Base-by-base conservation (phyloP, 1,140 invertebrate genomes). In the Wiebesia pumilae region DNA sequence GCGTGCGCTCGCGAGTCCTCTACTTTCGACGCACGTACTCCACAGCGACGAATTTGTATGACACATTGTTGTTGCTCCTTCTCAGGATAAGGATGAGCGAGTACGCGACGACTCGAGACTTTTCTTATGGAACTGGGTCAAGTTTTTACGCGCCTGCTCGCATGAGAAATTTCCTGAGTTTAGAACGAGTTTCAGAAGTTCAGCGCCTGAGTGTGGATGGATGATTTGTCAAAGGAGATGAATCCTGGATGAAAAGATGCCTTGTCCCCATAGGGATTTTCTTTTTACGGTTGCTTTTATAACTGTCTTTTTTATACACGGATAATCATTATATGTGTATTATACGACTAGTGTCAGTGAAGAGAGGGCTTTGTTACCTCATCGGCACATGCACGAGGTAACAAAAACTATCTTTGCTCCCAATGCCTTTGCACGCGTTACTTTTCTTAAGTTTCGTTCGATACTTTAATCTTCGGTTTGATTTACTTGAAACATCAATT, bases 11-110 rank as follows among this genome's bases (percentile, higher is more conserved):
- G 51, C 16, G n/a, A n/a, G 62, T 78, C 47, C 40, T 80, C 30
- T 58, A 47, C 87, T 90, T 89, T 88, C 89, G 91, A 85, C 88
- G 89, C 91, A 89, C 91, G 91, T 91, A 91, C 89, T 4, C 9
- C 47, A 7, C 86, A 77, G 84, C 89, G 87, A 90, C 88, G 88
- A 91, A 91, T 91, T 91, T 91, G 91, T 91, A 89, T 88, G 88
- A 90, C 90, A 88, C 90, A 47, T 58, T 58, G 77, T 54, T n/a
- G 27, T 27, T 43, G 38, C 7, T 43, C 16, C 71, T 43, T 40
- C 38, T 19, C 38, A n/a, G 71, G 71, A 75, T 51, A 40, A 51
- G 43, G 47, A 78, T 35, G 14, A 35, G n/a, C n/a, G 47, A 33
- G 27, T 27, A 27, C 54, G 33, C 54, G 51, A 38, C 33, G 24